A percentile compares a stretch with the other conserved stretches of the same genome.
phyloP scores from a whole-genome alignment of 2,113 vertebrate species.

The Colistium nudipinnis region DNA sequence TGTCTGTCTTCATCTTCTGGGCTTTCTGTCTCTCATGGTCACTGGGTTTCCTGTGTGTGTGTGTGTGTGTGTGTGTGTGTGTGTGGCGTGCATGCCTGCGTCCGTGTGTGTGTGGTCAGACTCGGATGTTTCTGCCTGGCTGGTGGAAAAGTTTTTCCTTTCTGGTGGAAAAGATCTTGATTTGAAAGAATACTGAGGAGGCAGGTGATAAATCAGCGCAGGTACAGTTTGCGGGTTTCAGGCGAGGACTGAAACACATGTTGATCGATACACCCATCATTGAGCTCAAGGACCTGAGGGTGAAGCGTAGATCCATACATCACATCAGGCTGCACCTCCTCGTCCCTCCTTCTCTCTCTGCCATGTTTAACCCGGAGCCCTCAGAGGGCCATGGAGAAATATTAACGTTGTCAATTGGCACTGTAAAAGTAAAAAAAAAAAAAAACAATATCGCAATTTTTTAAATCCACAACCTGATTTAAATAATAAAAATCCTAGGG shows the following conservation, averaged over 20 bases:
- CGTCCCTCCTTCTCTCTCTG: slow-evolving; percentile 7
- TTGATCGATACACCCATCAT: slow-evolving; percentile 73
- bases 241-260: slow-evolving; percentile 64
- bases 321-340: slow-evolving; percentile 56
- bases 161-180: neutral
- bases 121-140: slow-evolving; percentile 42
- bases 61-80: slow-evolving; percentile 26
- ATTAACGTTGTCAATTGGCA: slow-evolving; percentile 4
- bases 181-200: neutral
- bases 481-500: neutral
- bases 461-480: neutral
- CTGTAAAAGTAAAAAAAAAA: neutral
- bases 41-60: slow-evolving; percentile 28
- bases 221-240: slow-evolving; percentile 29
- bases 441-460: too few relatives aligned
- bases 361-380: slow-evolving; percentile 7
- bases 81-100: slow-evolving; percentile 17
- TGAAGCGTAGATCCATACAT: slow-evolving; percentile 59
- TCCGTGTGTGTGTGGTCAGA: slow-evolving; percentile 27
- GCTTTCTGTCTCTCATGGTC: slow-evolving; percentile 57
- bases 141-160: slow-evolving; percentile 6
- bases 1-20: slow-evolving; percentile 63
- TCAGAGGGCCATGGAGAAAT: slow-evolving; percentile 7
- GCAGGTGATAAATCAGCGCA: neutral
- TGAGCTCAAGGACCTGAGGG: slow-evolving; percentile 52